Evolutionary conservation across 2,113 vertebrate genomes (phyloP).

Genomic region (Lutjanus erythropterus): DNA sequence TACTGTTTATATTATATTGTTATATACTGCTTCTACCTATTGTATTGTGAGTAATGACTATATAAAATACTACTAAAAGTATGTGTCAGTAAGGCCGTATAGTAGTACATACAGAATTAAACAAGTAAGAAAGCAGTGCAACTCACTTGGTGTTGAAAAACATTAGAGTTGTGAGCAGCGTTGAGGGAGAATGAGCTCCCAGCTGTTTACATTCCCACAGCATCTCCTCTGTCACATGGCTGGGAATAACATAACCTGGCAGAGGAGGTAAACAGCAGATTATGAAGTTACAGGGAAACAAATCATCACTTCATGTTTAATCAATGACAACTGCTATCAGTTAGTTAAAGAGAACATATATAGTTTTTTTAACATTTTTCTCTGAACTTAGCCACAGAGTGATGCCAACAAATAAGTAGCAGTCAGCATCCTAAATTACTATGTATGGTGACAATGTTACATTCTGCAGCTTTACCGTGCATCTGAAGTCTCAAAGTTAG

Average conservation of each 20-base stretch:
- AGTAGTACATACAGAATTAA: no score
- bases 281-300: background rate
- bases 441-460: no score
- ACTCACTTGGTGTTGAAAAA: slow-evolving; percentile 99
- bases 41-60: no score
- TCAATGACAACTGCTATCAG: background rate
- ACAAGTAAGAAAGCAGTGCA: background rate
- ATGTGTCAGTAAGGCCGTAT: background rate
- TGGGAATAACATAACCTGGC: slow-evolving; percentile 96
- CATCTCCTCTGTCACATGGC: slow-evolving; percentile 99
- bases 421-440: no score
- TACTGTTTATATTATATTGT: no score
- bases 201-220: slow-evolving; percentile 99
- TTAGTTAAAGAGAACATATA: no score
- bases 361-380: background rate
- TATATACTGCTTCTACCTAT: no score
- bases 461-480: no score
- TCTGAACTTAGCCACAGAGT: background rate
- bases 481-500: no score
- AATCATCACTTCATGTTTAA: background rate
- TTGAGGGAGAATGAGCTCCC: slow-evolving; percentile 97
- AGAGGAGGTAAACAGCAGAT: background rate
- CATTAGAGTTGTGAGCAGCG: slow-evolving; percentile 97
- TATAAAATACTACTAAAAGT: no score
- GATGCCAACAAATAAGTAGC: no score